Evolutionary conservation across 2,888 invertebrate species (phyloP), one percentile per base, ranked within the genome.

Genomic region (Emmelina monodactyla): DNA sequence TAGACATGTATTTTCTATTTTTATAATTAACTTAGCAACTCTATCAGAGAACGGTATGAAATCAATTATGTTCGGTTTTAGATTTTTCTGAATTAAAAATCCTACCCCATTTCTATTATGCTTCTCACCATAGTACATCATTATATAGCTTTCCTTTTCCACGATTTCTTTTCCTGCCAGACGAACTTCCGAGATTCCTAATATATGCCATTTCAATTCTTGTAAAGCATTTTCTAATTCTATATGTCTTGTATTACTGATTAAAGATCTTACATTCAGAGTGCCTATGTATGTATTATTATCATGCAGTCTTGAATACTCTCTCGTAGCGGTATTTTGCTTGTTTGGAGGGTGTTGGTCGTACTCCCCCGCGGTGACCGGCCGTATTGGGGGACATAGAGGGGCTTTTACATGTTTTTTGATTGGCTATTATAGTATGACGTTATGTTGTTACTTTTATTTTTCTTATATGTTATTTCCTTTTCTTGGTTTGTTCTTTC

Each of bases 61-160:
- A 15, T 39, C 34, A 2, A 32, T 28, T 1, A 43, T 40, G 14
- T 43, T 35, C 9, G 37, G 3, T 28, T 40, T 43, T 28, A 31
- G 37, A 9, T 30, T 38, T 13, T 39, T 40, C 1, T 31, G 19
- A 1, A 43, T 34, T 14, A 40, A 9, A 14, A 43, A 42, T 14
- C 42, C 42, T 9, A 40, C 37, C 9, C 42, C 36, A 10, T 34
- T 25, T 14, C 29, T 30, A 4, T 37, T 35, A 9, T 22, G 19
- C n/a, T 22, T 31, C 16, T 9, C 9, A 31, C 38, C 42, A n/a
- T 22, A 13, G 14, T 39, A 31, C 15, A 12, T 34, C 10, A 37
- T 28, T 28, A 34, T 34, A 11, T 31, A 13, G 2, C 34, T 16
- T 3, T 34, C 14, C 2, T 28, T 13, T 28, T 37, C 33, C 10